phyloP scores from a whole-genome alignment of 2,797 vertebrate genomes.

The Philypnodon macrostomus region DNA sequence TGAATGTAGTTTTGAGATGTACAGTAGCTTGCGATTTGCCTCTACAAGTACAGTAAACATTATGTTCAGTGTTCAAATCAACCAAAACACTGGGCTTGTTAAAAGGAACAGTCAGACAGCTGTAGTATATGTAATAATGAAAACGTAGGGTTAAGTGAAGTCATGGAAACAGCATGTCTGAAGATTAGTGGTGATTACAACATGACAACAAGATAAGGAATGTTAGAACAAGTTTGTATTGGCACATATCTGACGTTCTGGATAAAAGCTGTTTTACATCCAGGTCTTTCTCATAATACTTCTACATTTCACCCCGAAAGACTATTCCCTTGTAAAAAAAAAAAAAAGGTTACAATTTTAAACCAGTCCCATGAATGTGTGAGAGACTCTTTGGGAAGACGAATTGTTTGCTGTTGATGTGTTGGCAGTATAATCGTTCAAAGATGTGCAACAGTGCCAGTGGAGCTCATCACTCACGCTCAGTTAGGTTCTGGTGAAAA shows the following conservation, averaged over 20 bases:
- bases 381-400: constrained; percentile 40
- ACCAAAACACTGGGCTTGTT: constrained; percentile 58
- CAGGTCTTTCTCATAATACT: too few relatives aligned
- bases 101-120: constrained; percentile 43
- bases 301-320: too few relatives aligned
- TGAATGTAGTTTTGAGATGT: constrained; percentile 30
- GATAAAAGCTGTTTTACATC: too few relatives aligned
- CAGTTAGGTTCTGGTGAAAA: constrained; percentile 46
- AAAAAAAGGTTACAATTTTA: constrained; percentile 34
- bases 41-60: constrained; percentile 66
- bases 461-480: constrained; percentile 61
- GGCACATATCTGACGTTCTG: too few relatives aligned
- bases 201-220: constrained; percentile 41
- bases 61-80: constrained; percentile 45
- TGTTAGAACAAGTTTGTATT: constrained; percentile 53
- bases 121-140: constrained; percentile 45
- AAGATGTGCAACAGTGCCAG: constrained; percentile 53
- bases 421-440: constrained; percentile 56
- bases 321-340: constrained; percentile 11
- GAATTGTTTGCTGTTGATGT: constrained; percentile 55
- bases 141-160: constrained; percentile 9
- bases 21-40: constrained; percentile 28
- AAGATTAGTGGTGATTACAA: constrained; percentile 36
- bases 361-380: constrained; percentile 37
- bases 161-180: constrained; percentile 9